Percentiles rank a stretch among this genome's conserved stretches.
phyloP scores from a whole-genome alignment of 2,888 invertebrate genomes.

The Blastobasis lacticolella region DNA sequence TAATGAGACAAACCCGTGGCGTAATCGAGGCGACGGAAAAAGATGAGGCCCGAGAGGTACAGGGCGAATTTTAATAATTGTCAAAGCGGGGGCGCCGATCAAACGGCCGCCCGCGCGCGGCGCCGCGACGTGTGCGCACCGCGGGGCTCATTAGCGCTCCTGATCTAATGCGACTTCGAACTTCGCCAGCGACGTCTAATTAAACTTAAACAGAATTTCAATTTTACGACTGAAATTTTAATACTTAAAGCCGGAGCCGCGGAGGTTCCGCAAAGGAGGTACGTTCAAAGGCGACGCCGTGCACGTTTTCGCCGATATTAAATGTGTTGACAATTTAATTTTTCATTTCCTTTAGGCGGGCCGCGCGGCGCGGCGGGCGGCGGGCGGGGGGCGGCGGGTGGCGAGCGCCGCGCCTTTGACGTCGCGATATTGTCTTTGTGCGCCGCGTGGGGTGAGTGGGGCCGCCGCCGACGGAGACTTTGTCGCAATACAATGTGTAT shows the following conservation, averaged over 20 bases:
- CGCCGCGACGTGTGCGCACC: conserved; percentile 64
- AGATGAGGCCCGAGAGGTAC: conserved; percentile 72
- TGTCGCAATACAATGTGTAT: conserved; percentile 76
- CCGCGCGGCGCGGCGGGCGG: conserved; percentile 32
- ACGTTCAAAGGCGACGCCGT: conserved; percentile 69
- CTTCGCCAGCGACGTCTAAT: conserved; percentile 62
- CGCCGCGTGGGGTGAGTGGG: conserved; percentile 66
- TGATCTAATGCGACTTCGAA: conserved; percentile 70
- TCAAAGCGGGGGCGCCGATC: conserved; percentile 75
- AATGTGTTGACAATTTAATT: conserved; percentile 76
- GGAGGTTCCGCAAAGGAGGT: conserved; percentile 59
- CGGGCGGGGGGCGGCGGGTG: conserved; percentile 39
- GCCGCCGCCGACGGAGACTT: conserved; percentile 68
- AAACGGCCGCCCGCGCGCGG: conserved; percentile 43
- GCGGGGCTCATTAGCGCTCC: conserved; percentile 70
- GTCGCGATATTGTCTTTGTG: conserved; percentile 76
- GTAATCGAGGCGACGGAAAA: conserved; percentile 74
- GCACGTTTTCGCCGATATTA: conserved; percentile 75
- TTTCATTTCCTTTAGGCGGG: conserved; percentile 72
- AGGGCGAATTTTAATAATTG: conserved; percentile 76
- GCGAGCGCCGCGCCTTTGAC: conserved; percentile 66
- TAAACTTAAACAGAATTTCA: conserved; percentile 71
- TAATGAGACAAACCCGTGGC: conserved; percentile 74
- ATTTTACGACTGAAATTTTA: conserved; percentile 68
- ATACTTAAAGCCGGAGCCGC: conserved; percentile 65